Percentiles rank a stretch among this genome's conserved stretches.
Evolutionary conservation across 2,797 vertebrate genomes (phyloP).

Genomic region (Phoeniculus purpureus): DNA sequence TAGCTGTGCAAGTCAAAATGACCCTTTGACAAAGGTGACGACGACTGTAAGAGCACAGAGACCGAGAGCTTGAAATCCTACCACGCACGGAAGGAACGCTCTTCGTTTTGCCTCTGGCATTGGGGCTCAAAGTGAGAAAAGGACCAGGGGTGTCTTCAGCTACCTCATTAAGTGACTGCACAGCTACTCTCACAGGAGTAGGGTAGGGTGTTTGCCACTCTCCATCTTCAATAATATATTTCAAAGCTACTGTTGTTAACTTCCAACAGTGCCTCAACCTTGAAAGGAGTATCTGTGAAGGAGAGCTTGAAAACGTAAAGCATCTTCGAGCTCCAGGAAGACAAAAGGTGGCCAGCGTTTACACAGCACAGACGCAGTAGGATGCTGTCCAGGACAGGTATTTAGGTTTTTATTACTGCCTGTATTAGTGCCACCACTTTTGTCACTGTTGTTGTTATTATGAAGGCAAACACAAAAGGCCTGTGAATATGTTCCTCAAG

Average conservation of each 20-base stretch:
- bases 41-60: not conserved
- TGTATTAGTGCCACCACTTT: slow-evolving; percentile 38
- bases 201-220: slow-evolving; percentile 42
- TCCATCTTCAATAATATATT: slow-evolving; percentile 40
- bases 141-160: slow-evolving; percentile 28
- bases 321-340: slow-evolving; percentile 51
- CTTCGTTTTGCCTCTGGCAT: slow-evolving; percentile 42
- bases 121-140: slow-evolving; percentile 45
- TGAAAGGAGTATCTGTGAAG: slow-evolving; percentile 61
- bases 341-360: slow-evolving; percentile 57
- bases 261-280: slow-evolving; percentile 60
- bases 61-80: slow-evolving; percentile 10
- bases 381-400: slow-evolving; percentile 47
- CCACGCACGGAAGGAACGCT: not conserved
- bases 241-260: slow-evolving; percentile 59
- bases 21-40: slow-evolving; percentile 54
- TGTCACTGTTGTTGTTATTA: slow-evolving; percentile 40
- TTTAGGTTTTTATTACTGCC: slow-evolving; percentile 57
- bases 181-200: slow-evolving; percentile 30
- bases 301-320: slow-evolving; percentile 54
- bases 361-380: not conserved
- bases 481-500: slow-evolving; percentile 20
- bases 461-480: slow-evolving; percentile 52
- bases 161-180: slow-evolving; percentile 56
- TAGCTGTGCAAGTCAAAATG: slow-evolving; percentile 35